Conservation (phyloP, 2,888 invertebrate species). For the Ophioninae sp. region DNA sequence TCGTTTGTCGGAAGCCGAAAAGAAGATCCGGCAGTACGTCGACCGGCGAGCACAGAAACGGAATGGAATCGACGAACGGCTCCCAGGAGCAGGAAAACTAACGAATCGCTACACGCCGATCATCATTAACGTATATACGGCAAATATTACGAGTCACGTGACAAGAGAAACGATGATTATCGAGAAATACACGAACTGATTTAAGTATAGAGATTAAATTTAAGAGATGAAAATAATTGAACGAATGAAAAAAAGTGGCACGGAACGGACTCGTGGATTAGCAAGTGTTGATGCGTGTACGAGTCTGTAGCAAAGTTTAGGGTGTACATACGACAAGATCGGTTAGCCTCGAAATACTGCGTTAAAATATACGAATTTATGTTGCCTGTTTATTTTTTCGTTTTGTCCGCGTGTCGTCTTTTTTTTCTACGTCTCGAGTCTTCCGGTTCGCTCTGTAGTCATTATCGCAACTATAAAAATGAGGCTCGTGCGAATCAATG, state of each 20-base stretch:
- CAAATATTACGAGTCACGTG: slow-evolving; percentile 18
- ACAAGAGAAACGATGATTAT: neutral
- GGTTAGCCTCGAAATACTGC: slow-evolving; percentile 53
- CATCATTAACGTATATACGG: neutral
- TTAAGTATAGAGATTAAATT: neutral
- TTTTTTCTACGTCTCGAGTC: slow-evolving; percentile 46
- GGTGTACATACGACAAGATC: slow-evolving; percentile 61
- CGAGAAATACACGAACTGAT: slow-evolving; percentile 1
- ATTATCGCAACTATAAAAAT: slow-evolving; percentile 43
- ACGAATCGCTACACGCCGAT: slow-evolving; percentile 5
- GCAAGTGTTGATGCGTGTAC: neutral
- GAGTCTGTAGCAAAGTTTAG: slow-evolving; percentile 1
- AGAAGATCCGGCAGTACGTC: slow-evolving; percentile 65
- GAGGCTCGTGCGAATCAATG: slow-evolving; percentile 27
- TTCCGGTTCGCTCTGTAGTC: slow-evolving; percentile 58
- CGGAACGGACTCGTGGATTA: neutral
- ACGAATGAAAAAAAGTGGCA: neutral
- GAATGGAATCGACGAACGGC: slow-evolving; percentile 72
- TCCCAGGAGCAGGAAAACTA: slow-evolving; percentile 72
- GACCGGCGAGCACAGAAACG: slow-evolving; percentile 71
- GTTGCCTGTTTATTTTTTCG: slow-evolving; percentile 26
- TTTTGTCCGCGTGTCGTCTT: slow-evolving; percentile 21
- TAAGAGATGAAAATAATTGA: slow-evolving; percentile 3
- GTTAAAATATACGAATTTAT: slow-evolving; percentile 14
- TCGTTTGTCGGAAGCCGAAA: slow-evolving; percentile 92